Percentiles rank a stretch among this genome's conserved stretches.
phyloP scores from a whole-genome alignment of 2,113 vertebrate genomes.

The Amblyornis subalaris region DNA sequence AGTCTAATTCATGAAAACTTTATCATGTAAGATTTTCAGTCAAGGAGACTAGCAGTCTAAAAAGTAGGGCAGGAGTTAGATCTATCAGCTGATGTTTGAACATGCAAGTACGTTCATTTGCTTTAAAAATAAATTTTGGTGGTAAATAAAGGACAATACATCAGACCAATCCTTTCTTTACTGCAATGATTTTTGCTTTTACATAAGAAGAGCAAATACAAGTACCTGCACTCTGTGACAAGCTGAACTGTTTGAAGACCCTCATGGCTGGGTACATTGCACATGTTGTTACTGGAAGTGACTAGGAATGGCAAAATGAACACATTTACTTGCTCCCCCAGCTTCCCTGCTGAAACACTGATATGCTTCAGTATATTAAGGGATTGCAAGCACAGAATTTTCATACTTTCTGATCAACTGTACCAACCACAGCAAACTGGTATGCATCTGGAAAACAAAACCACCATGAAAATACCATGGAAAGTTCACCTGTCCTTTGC shows the following conservation, averaged over 20 bases:
- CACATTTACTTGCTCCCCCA: not conserved
- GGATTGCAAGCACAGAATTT: not conserved
- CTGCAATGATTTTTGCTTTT: not conserved
- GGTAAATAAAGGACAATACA: not conserved
- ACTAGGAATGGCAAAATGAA: not conserved
- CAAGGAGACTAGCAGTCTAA: not conserved
- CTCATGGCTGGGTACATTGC: not conserved
- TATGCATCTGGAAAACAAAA: not conserved
- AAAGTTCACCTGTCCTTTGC: not conserved
- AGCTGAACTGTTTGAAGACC: not conserved
- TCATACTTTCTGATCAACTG: not conserved
- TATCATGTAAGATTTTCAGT: constrained; percentile 1
- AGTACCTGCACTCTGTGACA: not conserved
- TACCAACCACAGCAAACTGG: not conserved
- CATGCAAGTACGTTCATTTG: not conserved
- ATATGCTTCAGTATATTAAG: not conserved
- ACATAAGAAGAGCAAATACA: not conserved
- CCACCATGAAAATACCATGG: not conserved
- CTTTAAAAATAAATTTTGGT: not conserved
- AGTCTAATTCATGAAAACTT: constrained; percentile 50
- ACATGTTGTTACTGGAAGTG: not conserved
- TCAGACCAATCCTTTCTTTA: not conserved
- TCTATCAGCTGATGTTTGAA: not conserved
- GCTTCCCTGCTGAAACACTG: not conserved
- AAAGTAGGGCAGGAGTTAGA: constrained; percentile 34